A percentile compares a stretch with the other conserved stretches of the same genome.
These are phyloP conservation scores for Oncopodura yosiiana DNA, from an alignment of 1,140 invertebrate species.

Conservation along the genomic window DNA sequence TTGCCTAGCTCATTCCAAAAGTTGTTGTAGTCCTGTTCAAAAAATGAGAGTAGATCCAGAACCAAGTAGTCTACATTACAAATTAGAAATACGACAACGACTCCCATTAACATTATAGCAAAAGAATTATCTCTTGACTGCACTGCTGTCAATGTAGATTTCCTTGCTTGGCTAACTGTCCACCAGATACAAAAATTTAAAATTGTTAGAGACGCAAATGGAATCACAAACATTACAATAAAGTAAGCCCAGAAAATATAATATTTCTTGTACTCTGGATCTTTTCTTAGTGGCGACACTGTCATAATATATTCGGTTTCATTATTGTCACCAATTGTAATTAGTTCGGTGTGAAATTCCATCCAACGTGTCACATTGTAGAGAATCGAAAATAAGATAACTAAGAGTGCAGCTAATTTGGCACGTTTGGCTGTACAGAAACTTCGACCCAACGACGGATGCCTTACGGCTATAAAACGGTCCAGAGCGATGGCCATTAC, in stretches of 20 bases:
- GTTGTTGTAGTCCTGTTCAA: slow-evolving; percentile 48
- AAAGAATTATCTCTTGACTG: slow-evolving; percentile 28
- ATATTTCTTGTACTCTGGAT: slow-evolving; percentile 41
- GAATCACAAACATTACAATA: slow-evolving; percentile 46
- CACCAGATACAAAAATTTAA: slow-evolving; percentile 47
- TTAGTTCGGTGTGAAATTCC: slow-evolving; percentile 16
- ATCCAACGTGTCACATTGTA: slow-evolving; percentile 19
- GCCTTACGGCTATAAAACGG: slow-evolving; percentile 14
- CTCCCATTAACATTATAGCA: slow-evolving; percentile 48
- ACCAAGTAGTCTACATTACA: slow-evolving; percentile 19
- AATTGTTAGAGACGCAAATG: slow-evolving; percentile 42
- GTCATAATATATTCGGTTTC: slow-evolving; percentile 10
- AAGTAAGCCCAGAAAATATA: slow-evolving; percentile 47
- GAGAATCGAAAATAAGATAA: slow-evolving; percentile 4
- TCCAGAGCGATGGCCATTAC: slow-evolving; percentile 20
- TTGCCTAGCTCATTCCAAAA: slow-evolving; percentile 53
- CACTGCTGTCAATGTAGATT: slow-evolving; percentile 8
- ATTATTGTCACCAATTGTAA: not conserved
- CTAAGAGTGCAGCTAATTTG: not conserved
- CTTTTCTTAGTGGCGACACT: slow-evolving; percentile 36
- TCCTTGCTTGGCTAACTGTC: slow-evolving; percentile 25
- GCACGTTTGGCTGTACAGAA: slow-evolving; percentile 11
- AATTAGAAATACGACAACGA: slow-evolving; percentile 39
- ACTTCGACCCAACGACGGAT: not conserved
- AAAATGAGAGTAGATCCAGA: slow-evolving; percentile 39